phyloP scores from a whole-genome alignment of 2,888 invertebrate genomes.

The Nasonia oneida region DNA sequence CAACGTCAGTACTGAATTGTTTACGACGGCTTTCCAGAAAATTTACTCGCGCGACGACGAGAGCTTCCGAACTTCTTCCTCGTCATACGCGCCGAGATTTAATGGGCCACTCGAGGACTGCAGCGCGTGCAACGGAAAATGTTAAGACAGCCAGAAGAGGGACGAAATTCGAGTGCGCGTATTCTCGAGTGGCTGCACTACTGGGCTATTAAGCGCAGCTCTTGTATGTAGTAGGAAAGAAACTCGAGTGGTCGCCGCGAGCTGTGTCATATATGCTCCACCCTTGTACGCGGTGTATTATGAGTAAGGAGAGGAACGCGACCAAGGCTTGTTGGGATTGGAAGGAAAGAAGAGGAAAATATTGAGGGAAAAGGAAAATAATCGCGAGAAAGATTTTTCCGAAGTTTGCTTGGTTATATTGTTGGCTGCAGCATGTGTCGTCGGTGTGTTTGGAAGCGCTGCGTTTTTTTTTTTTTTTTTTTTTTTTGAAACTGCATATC shows the following conservation, averaged over 20 bases:
- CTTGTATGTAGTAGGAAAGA: neutral
- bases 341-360: constrained; percentile 8
- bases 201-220: neutral
- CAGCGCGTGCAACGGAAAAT: constrained; percentile 2
- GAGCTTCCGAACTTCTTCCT: neutral
- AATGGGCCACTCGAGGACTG: neutral
- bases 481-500: neutral
- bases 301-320: neutral
- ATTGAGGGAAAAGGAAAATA: neutral
- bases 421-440: neutral
- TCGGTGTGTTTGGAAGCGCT: neutral
- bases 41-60: neutral
- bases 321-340: neutral
- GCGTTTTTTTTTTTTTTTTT: no score
- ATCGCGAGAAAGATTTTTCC: neutral
- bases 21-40: neutral
- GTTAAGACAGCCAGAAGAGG: constrained; percentile 21
- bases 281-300: neutral
- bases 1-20: neutral
- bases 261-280: neutral
- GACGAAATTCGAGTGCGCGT: constrained; percentile 17
- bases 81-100: neutral
- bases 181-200: constrained; percentile 10
- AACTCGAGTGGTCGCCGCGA: neutral
- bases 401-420: neutral